A percentile compares a stretch with the other conserved stretches of the same genome.
Conservation (phyloP, 2,797 vertebrate species). For the Tokudaia muenninki region DNA sequence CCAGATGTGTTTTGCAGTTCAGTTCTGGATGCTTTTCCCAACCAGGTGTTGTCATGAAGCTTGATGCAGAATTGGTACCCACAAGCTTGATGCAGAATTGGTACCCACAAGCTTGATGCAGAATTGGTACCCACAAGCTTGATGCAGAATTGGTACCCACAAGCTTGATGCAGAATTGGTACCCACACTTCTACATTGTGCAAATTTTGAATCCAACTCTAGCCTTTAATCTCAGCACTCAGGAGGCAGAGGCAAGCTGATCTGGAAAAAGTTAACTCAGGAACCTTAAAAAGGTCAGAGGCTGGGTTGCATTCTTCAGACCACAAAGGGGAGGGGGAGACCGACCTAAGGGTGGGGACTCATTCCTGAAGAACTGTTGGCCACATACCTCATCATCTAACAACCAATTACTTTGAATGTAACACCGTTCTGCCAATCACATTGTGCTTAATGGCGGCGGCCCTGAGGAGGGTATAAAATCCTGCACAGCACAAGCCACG, state of each 20-base stretch:
- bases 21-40: not conserved
- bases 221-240: not conserved
- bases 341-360: too few relatives aligned
- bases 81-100: not conserved
- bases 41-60: not conserved
- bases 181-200: not conserved
- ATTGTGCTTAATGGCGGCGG: too few relatives aligned
- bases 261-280: too few relatives aligned
- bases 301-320: too few relatives aligned
- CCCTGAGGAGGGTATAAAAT: too few relatives aligned
- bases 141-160: not conserved
- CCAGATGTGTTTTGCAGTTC: not conserved
- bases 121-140: not conserved
- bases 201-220: not conserved
- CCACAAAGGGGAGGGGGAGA: too few relatives aligned
- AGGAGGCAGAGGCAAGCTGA: not conserved
- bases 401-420: too few relatives aligned
- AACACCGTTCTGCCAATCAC: too few relatives aligned
- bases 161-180: not conserved
- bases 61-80: not conserved
- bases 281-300: too few relatives aligned
- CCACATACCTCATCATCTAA: too few relatives aligned
- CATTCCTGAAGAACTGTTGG: too few relatives aligned
- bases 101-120: not conserved
- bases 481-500: too few relatives aligned